These are phyloP conservation scores for Anser cygnoides DNA, from an alignment of 2,113 vertebrate genomes.

Conservation along the genomic window DNA sequence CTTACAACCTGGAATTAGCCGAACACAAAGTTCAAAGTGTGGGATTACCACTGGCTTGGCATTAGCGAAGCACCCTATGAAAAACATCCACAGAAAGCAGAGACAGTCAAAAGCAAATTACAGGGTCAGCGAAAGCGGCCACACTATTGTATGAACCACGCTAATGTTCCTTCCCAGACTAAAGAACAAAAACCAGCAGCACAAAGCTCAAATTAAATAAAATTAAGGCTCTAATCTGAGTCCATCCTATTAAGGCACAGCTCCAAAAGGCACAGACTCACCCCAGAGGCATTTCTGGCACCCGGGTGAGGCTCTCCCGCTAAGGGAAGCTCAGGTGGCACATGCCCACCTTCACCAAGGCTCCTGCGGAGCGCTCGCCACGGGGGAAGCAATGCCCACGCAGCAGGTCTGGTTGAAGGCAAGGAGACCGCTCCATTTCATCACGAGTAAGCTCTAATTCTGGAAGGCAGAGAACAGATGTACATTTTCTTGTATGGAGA, in stretches of 20 bases:
- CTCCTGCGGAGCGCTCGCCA: rapidly evolving
- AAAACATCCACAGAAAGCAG: neutral
- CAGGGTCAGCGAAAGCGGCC: neutral
- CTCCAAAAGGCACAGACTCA: neutral
- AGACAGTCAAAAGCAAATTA: neutral
- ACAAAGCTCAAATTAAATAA: neutral
- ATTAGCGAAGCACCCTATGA: neutral
- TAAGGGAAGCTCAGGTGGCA: neutral
- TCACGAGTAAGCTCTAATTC: neutral
- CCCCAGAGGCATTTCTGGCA: neutral
- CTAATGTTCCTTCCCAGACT: neutral
- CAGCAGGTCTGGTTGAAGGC: neutral
- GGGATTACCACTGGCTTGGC: neutral
- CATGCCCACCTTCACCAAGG: neutral
- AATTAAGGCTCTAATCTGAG: neutral
- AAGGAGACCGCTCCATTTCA: neutral
- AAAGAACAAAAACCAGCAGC: neutral
- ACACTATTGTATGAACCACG: neutral
- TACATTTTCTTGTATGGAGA: neutral
- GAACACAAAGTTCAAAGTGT: neutral
- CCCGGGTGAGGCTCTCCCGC: no score
- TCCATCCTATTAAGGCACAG: neutral
- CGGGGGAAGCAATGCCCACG: neutral
- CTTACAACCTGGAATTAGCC: neutral
- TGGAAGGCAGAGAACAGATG: rapidly evolving